Evolutionary conservation across 2,113 vertebrate genomes (phyloP).

Genomic region (Cyanistes caeruleus): DNA sequence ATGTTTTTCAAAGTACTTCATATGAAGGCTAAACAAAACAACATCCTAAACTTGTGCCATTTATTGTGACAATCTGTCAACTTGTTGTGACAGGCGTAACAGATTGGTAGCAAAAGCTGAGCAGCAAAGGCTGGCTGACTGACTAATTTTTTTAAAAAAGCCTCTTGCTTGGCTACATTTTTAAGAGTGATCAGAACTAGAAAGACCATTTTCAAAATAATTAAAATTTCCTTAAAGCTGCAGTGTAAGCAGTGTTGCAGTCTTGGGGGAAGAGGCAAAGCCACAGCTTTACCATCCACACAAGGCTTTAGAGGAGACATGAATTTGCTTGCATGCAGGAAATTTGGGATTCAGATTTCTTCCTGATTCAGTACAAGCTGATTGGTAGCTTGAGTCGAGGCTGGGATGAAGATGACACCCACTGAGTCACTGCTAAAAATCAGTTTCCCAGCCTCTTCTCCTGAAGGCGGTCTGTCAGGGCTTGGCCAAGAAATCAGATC

Average conservation of each 20-base stretch:
- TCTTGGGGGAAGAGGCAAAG: neutral
- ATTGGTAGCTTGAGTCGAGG: accelerated
- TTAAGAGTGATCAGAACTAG: neutral
- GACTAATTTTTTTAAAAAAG: neutral
- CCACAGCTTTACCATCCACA: neutral
- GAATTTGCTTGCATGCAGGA: neutral
- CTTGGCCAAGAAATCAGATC: neutral
- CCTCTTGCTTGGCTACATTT: neutral
- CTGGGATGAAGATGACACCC: neutral
- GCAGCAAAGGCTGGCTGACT: neutral
- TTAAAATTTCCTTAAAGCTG: neutral
- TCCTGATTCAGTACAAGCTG: neutral
- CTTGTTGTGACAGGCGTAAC: neutral
- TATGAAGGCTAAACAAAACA: neutral
- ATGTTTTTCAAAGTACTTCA: neutral
- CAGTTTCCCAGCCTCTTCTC: neutral
- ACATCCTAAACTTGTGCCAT: neutral
- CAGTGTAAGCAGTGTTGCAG: neutral
- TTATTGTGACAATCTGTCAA: slow-evolving; percentile 22
- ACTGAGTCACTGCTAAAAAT: neutral
- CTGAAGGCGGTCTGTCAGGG: neutral
- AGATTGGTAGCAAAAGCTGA: slow-evolving; percentile 36
- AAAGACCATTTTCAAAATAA: neutral
- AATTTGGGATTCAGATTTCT: neutral
- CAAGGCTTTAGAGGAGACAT: neutral